Base-by-base conservation (phyloP, 2,113 vertebrate species). In the Atrichornis clamosus region DNA sequence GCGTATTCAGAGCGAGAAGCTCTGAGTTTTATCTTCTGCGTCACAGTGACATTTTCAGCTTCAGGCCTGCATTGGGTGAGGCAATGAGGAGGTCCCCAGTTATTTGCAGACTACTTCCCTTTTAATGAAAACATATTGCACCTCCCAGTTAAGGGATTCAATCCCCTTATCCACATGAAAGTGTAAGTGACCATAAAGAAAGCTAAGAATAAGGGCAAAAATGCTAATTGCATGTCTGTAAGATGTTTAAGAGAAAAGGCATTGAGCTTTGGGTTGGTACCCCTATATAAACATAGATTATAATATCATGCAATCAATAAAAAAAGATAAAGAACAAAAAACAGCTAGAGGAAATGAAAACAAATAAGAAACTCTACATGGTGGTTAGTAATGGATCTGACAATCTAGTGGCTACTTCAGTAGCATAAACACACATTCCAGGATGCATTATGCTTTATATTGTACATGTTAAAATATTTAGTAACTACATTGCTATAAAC, bases 381-480 rank as follows among this genome's bases (percentile, higher is more conserved):
- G 88, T 68, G 65, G 73, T 89, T 93, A 92, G 80, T 97, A 96
- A 96, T 94, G 93, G 83, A 87, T 89, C 73, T 95, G 90, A 90
- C 80, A 90, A 87, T 84, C 83, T 42, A 64, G 68, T 0, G 28
- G 90, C 86, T 92, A 89, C 73, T 89, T 90, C 83, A 81, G 83
- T 8, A 87, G 76, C 64, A 84, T 58, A 89, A 94, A 64, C 90
- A 88, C 56, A 62, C 49, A 42, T 84, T 94, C 76, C 92, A 95
- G 87, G 81, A 91, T 91, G 89, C 91, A 82, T 85, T 94, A 78
- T 75, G 46, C 53, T 96, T 94, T 89, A 79, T 93, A 95, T 75
- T 87, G 73, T 53, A 84, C 4, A 24, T 93, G 88, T 82, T 96
- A 93, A 97, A 97, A 97, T 94, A 97, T 96, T 97, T 96, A 93